Base-by-base conservation (phyloP, 2,797 vertebrate genomes). In the Triplophysa yarkandensis region DNA sequence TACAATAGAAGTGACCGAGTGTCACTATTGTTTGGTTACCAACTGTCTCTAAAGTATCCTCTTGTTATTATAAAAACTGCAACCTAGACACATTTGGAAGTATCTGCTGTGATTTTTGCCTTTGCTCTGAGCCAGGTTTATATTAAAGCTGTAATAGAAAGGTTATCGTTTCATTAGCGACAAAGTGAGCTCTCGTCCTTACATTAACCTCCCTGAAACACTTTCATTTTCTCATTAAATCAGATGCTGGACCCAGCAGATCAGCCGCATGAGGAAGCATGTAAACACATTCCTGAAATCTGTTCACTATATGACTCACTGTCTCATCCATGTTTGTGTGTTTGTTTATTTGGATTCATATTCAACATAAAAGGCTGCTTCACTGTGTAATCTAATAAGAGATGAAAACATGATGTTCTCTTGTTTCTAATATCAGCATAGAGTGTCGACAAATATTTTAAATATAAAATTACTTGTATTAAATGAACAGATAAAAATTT, bases 171-270 rank as follows among this genome's bases (percentile, higher is more conserved):
- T 55, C 63, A 66, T 48, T 48, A 77, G 9, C 65, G 50, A 28
- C 66, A 19, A 28, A 41, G 39, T 11, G 28, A 32, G 13, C 65
- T 55, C 27, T 71, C 28, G 21, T 82, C 62, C 63, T 64, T 39
- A 58, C 2, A 60, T 68, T 80, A 71, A 71, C 77, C 74, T 82
- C 74, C 76, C 36, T 64, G n/a, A 79, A 52, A 70, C 60, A 71
- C 44, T 30, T 68, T 28, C 32, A 39, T 54, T 44, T 65, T 65
- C 4, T 62, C 57, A 50, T 62, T 77, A 46, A 58, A 64, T 76
- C 54, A n/a, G 36, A 74, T 28, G 54, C 61, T 72, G 65, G 63
- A 69, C 60, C 65, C 14, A 43, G 57, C 76, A 6, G 44, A 69
- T 68, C 73, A 72, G 71, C 14, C 8, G 61, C 41, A 62, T 55